Evolutionary conservation across 2,888 invertebrate genomes (phyloP), one percentile per base, ranked within the genome.

Genomic region (Meliscaeva auricollis): DNA sequence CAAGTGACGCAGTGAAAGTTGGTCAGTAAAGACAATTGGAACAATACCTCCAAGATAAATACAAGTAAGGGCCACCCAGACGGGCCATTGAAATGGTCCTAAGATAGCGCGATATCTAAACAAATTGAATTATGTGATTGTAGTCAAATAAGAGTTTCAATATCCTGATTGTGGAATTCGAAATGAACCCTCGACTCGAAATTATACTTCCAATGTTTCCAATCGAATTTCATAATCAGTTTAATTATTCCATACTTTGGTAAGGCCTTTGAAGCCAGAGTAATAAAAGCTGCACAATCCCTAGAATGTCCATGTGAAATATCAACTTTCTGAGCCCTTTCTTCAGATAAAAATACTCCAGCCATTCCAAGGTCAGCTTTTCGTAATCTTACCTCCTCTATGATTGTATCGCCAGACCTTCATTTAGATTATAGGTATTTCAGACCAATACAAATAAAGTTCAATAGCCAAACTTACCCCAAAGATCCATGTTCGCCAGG

Each of bases 61-160:
- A 20, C 94, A 92, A 4, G 95, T 95, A 13, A 97, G 90, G 1
- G 95, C 94, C 20, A 96, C 91, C 97, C 97, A 97, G 8, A 96
- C 96, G 17, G 94, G 94, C 95, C 96, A 96, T 88, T 96, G 95
- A 89, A 97, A 97, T 0, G 96, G 96, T 1, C 97, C 96, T 92
- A 97, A 94, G 72, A 97, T 96, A 0, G 96, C 96, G 32, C 96
- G 95, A 90, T 96, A 96, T 89, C 96, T 96, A 90, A 56, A 91
- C 89, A 58, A 17, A 20, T 35, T 6, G 7, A 4, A 7, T 32
- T 32, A 32, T 6, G 32, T 7, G 7, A 6, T 32, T 32, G 32
- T 7, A 6, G 4, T 32, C 32, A 32, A 32, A 32, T 32, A 6
- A 4, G 32, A 32, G 11, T 2, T 9, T 4, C 8, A 50, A 50